These are phyloP conservation scores for Rapana venosa DNA, from an alignment of 2,888 invertebrate genomes.

Conservation along the genomic window DNA sequence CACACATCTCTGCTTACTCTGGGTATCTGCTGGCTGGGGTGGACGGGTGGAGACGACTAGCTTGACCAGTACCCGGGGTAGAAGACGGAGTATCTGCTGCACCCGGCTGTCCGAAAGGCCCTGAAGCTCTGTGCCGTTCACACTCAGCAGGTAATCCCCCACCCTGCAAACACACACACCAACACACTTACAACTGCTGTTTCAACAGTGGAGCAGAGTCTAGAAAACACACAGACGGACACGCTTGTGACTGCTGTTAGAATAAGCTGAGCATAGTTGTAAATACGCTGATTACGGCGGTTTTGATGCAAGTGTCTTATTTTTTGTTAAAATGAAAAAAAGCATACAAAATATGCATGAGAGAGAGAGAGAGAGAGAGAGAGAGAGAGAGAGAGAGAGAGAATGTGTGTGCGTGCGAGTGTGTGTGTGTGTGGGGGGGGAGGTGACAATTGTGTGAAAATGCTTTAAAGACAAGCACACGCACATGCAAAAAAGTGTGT, in stretches of 20 bases:
- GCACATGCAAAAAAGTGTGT: too few species aligned
- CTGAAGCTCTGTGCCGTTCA: slow-evolving; percentile 68
- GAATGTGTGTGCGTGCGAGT: too few species aligned
- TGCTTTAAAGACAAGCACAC: neutral
- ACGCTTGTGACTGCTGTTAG: too few species aligned
- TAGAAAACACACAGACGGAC: too few species aligned
- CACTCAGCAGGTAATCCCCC: slow-evolving; percentile 72
- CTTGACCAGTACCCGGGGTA: slow-evolving; percentile 71
- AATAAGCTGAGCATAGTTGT: neutral
- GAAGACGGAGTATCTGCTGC: slow-evolving; percentile 70
- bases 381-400: too few species aligned
- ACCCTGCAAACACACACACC: slow-evolving; percentile 61
- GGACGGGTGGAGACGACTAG: slow-evolving; percentile 64
- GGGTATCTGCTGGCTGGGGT: slow-evolving; percentile 44
- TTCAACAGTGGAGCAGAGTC: too few species aligned
- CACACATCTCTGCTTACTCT: neutral
- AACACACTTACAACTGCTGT: neutral
- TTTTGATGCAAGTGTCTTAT: neutral
- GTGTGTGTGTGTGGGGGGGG: too few species aligned
- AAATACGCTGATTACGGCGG: neutral
- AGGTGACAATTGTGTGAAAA: neutral
- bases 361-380: too few species aligned
- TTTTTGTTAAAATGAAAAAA: too few species aligned
- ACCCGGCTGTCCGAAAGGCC: slow-evolving; percentile 69
- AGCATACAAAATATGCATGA: too few species aligned